A percentile compares a stretch with the other conserved stretches of the same genome.
Evolutionary conservation across 2,888 invertebrate genomes (phyloP).

Genomic region (Leptura quadrifasciata): DNA sequence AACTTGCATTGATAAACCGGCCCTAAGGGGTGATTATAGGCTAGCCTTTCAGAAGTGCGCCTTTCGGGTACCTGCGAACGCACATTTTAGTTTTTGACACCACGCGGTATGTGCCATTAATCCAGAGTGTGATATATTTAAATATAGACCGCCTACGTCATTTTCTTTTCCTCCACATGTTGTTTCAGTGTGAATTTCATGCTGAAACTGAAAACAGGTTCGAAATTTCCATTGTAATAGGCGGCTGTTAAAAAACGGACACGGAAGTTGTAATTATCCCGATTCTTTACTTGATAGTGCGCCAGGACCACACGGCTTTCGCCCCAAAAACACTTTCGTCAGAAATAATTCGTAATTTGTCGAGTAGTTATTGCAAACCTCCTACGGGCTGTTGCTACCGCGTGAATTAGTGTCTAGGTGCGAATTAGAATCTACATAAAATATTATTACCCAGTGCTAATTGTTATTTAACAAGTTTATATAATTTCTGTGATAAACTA

Average conservation of each 20-base stretch:
- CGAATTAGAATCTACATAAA: constrained; percentile 4
- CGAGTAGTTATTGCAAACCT: not conserved
- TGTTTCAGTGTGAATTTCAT: constrained; percentile 44
- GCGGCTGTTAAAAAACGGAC: not conserved
- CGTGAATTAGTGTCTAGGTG: not conserved
- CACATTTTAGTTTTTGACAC: not conserved
- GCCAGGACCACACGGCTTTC: not conserved
- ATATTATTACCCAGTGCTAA: constrained; percentile 1
- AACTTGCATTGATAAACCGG: too few relatives aligned
- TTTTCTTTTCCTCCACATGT: constrained; percentile 37
- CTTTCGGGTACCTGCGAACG: too few relatives aligned
- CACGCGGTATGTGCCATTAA: constrained; percentile 22
- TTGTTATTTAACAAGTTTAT: constrained; percentile 9
- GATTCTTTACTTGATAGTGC: not conserved
- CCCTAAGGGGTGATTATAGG: too few relatives aligned
- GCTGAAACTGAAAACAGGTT: constrained; percentile 28
- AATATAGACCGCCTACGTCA: constrained; percentile 42
- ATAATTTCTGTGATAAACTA: not conserved
- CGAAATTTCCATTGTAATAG: not conserved
- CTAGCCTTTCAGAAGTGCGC: too few relatives aligned
- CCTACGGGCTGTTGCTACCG: not conserved
- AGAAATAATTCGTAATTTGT: not conserved
- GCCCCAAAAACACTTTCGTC: not conserved
- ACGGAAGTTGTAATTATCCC: not conserved
- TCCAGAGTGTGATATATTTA: constrained; percentile 44